Evolutionary conservation across 2,113 vertebrate species (phyloP), one percentile per base, ranked within the genome.

Genomic region (Sander vitreus): DNA sequence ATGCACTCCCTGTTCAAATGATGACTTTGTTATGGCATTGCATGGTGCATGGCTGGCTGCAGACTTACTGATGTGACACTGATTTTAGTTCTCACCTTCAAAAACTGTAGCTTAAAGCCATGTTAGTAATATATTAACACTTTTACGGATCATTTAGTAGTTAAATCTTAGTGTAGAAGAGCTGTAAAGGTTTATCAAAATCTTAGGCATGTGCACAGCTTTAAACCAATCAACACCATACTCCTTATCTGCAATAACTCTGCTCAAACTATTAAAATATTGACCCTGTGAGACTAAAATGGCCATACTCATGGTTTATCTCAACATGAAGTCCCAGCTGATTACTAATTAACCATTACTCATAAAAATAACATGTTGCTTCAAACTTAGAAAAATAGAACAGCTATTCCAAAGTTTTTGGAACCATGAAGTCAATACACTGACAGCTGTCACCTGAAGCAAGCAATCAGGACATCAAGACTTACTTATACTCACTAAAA

Each of bases 261-360:
- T 43, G 27, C 23, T 58, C 8, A 66, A 65, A 73, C 33, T 43
- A 70, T 81, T 4, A n/a, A 65, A 59, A 16, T 39, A 1, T 63
- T 64, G 16, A 86, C 58, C 33, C 58, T 55, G 15, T 19, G 39
- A 74, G 39, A 74, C 18, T 27, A 15, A 63, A 85, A 73, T 21
- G 10, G 23, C 12, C 9, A 55, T 58, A 45, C 73, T 50, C 60
- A 64, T 21, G 18, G 25, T 55, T 59, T 87, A 43, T 47, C n/a
- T 47, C 25, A 54, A 55, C 53, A 62, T 25, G 6, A 50, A 69
- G 30, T 74, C 45, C 9, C 3, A n/a, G 19, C 27, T 70, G n/a
- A 65, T 69, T 23, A 84, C 68, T 76, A 27, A 76, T 79, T 51
- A 82, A 74, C 59, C n/a, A 12, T 55, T n/a, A 19, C 65, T 69